These are phyloP conservation scores for Tragelaphus scriptus DNA, from an alignment of 2,113 vertebrate genomes.

Conservation along the genomic window DNA sequence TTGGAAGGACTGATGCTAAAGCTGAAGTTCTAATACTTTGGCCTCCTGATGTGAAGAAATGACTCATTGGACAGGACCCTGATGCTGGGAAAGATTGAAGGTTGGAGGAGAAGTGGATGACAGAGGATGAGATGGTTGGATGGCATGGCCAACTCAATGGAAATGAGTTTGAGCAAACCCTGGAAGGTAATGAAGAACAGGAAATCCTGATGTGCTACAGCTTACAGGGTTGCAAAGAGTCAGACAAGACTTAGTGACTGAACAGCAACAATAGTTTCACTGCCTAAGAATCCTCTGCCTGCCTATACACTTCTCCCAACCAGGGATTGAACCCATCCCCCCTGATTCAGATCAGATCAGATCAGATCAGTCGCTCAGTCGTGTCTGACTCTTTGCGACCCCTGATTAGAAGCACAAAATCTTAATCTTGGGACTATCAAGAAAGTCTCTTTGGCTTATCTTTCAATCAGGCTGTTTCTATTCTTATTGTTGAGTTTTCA, in stretches of 20 bases:
- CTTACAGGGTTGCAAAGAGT: not conserved
- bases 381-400: not conserved
- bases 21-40: not conserved
- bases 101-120: not conserved
- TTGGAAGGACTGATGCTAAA: not conserved
- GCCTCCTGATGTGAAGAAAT: not conserved
- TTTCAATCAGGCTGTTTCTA: not conserved
- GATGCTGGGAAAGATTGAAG: not conserved
- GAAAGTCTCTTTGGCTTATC: not conserved
- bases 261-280: not conserved
- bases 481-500: not conserved
- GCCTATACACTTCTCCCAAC: not conserved
- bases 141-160: not conserved
- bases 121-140: not conserved
- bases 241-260: not conserved
- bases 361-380: too few species aligned
- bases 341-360: too few species aligned
- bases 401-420: not conserved
- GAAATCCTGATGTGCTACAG: not conserved
- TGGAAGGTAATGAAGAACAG: not conserved
- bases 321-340: rapidly evolving
- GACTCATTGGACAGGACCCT: not conserved
- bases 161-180: not conserved
- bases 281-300: not conserved
- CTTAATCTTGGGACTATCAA: not conserved